These are phyloP conservation scores for Zeuzera pyrina DNA, from an alignment of 2,888 invertebrate species.

Conservation along the genomic window DNA sequence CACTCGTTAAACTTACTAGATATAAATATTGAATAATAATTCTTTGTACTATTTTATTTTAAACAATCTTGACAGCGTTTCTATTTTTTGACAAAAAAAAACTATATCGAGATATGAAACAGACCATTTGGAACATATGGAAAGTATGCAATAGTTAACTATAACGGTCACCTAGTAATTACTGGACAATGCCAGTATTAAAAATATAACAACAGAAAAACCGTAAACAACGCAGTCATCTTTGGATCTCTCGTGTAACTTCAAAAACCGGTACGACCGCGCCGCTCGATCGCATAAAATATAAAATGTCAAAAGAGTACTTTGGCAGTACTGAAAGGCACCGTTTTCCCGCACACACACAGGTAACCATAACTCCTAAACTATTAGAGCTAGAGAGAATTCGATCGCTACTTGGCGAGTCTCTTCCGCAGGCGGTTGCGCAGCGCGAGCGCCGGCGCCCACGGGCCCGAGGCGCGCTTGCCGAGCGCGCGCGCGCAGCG, in stretches of 20 bases:
- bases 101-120: no score
- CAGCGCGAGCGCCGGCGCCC: conserved; percentile 56
- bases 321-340: conserved; percentile 45
- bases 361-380: conserved; percentile 24
- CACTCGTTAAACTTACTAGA: conserved; percentile 58
- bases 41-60: conserved; percentile 63
- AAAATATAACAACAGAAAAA: conserved; percentile 43
- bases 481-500: conserved; percentile 29
- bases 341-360: conserved; percentile 29
- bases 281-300: conserved; percentile 19
- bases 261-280: conserved; percentile 15
- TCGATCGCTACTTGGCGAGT: conserved; percentile 42
- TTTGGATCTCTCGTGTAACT: conserved; percentile 42
- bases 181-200: no score
- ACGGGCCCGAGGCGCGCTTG: conserved; percentile 45
- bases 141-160: no score
- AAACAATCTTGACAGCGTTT: conserved; percentile 30
- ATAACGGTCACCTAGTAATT: no score
- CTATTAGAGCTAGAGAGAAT: not conserved
- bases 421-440: conserved; percentile 57
- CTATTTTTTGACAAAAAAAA: no score
- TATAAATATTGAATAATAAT: conserved; percentile 47
- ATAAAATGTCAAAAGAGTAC: conserved; percentile 31
- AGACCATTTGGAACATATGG: no score
- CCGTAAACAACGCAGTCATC: conserved; percentile 56